A percentile compares a stretch with the other conserved stretches of the same genome.
Conservation (phyloP, 2,797 vertebrate species). For the Tapirus indicus region DNA sequence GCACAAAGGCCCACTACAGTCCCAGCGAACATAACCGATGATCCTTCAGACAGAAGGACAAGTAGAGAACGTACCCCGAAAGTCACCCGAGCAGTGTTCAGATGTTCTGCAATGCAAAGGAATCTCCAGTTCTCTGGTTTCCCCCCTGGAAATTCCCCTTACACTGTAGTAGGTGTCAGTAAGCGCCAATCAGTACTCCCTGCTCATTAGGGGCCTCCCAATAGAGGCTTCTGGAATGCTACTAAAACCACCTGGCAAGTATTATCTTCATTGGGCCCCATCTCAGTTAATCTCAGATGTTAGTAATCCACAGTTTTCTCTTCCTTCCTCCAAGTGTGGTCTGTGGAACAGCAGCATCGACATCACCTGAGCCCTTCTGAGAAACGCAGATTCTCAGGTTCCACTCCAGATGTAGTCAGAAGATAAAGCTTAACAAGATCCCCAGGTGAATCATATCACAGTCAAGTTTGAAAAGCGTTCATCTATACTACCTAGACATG, state of each 20-base stretch:
- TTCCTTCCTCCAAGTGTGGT: not conserved
- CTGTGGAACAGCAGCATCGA: not conserved
- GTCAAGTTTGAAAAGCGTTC: not conserved
- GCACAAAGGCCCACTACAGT: not conserved
- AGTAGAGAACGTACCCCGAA: rapidly evolving
- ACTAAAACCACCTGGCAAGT: not conserved
- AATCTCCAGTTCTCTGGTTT: not conserved
- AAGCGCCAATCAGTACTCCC: not conserved
- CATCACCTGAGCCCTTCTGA: not conserved
- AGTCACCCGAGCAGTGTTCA: not conserved
- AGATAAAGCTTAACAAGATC: not conserved
- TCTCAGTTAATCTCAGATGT: not conserved
- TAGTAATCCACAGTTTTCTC: not conserved
- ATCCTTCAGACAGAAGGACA: not conserved
- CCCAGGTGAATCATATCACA: not conserved
- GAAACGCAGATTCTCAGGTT: not conserved
- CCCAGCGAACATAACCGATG: not conserved
- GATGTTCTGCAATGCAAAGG: not conserved
- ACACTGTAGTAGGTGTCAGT: not conserved
- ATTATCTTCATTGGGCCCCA: not conserved
- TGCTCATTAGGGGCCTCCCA: not conserved
- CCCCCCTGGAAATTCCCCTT: not conserved
- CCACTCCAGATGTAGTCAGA: not conserved
- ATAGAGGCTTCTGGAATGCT: not conserved
- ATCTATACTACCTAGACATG: not conserved